Conservation (phyloP, 1,140 invertebrate species). For the Matsumurasca onukii region DNA sequence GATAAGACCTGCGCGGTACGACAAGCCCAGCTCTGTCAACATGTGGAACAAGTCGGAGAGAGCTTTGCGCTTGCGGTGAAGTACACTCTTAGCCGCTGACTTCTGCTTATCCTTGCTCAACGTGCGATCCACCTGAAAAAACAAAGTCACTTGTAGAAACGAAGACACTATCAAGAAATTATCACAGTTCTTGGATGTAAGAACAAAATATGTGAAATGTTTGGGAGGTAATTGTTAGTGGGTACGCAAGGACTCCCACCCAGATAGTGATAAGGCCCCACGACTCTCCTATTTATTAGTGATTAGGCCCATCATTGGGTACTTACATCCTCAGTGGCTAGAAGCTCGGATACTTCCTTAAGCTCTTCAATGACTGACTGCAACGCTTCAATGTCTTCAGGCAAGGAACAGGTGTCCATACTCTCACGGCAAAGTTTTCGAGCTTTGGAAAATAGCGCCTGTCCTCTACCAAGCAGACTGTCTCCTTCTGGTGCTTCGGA, state of each 20-base stretch:
- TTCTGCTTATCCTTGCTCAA: conserved; percentile 73
- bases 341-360: not conserved
- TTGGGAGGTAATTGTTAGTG: too few relatives aligned
- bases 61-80: conserved; percentile 80
- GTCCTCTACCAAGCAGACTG: not conserved
- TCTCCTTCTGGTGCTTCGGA: too few relatives aligned
- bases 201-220: too few relatives aligned
- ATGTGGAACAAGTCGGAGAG: conserved; percentile 82
- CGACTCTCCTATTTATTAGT: too few relatives aligned
- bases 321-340: conserved; percentile 18
- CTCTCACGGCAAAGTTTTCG: conserved; percentile 33
- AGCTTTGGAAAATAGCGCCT: conserved; percentile 55
- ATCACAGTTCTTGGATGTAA: too few relatives aligned
- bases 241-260: too few relatives aligned
- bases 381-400: conserved; percentile 9
- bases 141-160: too few relatives aligned
- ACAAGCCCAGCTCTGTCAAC: conserved; percentile 70
- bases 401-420: conserved; percentile 30
- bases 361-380: not conserved
- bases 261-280: too few relatives aligned
- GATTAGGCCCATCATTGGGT: too few relatives aligned
- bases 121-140: conserved; percentile 58
- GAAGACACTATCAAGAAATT: too few relatives aligned
- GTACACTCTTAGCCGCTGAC: conserved; percentile 74
- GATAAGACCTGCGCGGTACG: conserved; percentile 72